Evolutionary conservation across 2,888 invertebrate genomes (phyloP).

Genomic region (Drosophila melanosoma): DNA sequence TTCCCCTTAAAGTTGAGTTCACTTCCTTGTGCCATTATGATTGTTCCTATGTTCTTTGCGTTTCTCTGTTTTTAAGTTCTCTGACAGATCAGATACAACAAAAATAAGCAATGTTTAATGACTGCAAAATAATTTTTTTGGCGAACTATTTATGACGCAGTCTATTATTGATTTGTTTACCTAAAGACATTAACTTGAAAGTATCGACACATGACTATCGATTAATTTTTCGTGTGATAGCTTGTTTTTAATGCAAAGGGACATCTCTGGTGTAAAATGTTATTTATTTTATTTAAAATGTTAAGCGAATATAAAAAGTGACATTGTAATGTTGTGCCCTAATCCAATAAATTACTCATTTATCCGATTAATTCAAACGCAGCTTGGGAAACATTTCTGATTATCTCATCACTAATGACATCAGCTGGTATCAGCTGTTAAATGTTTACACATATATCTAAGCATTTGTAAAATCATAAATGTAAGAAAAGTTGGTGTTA

Average conservation of each 20-base stretch:
- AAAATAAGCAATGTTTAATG: not conserved
- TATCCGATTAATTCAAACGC: not conserved
- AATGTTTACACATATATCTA: constrained; percentile 40
- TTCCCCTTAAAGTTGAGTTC: constrained; percentile 64
- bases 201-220: constrained; percentile 3
- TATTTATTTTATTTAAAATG: not conserved
- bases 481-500: constrained; percentile 16
- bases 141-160: not conserved
- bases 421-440: constrained; percentile 50
- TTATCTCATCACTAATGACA: constrained; percentile 34
- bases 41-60: not conserved
- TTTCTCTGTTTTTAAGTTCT: not conserved
- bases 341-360: not conserved
- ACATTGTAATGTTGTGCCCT: not conserved
- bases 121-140: not conserved
- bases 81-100: not conserved
- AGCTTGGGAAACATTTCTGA: not conserved
- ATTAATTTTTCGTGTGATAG: not conserved
- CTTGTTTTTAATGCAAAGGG: not conserved
- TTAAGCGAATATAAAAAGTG: not conserved
- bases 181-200: not conserved
- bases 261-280: not conserved
- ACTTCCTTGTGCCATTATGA: constrained; percentile 54
- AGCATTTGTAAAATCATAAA: constrained; percentile 26
- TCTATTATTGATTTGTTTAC: constrained; percentile 9